Conservation (phyloP, 2,888 invertebrate species). For the Troides helena region DNA sequence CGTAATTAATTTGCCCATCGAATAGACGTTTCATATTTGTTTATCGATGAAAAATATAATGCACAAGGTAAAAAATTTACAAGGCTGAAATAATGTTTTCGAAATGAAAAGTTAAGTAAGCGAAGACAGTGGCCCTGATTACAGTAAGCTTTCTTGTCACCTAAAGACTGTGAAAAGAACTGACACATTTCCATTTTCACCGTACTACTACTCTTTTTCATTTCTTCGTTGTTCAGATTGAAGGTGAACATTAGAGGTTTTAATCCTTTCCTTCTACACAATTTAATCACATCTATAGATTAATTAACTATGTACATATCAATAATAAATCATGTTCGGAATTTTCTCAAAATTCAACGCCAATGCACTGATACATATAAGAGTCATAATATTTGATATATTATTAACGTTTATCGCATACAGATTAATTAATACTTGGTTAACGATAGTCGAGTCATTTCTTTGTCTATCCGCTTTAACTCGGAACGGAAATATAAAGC, state of each 20-base stretch:
- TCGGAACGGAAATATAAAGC: too few relatives aligned
- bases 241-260: conserved; percentile 17
- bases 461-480: too few relatives aligned
- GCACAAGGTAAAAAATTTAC: background rate
- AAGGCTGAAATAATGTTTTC: conserved; percentile 3
- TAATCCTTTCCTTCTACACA: conserved; percentile 23
- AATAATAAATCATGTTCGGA: background rate
- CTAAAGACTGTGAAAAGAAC: conserved; percentile 47
- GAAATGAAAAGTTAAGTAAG: conserved; percentile 27
- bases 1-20: background rate
- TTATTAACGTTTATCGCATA: background rate
- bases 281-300: background rate
- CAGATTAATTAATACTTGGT: too few relatives aligned
- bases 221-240: conserved; percentile 39
- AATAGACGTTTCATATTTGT: background rate
- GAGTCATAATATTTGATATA: background rate
- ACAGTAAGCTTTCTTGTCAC: conserved; percentile 51
- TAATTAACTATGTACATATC: background rate
- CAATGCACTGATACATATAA: background rate
- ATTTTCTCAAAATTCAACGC: background rate
- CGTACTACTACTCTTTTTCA: conserved; percentile 36
- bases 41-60: background rate
- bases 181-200: conserved; percentile 59
- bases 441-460: too few relatives aligned
- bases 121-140: conserved; percentile 46